Base-by-base conservation (phyloP, 2,113 vertebrate species). In the Erinaceus europaeus region DNA sequence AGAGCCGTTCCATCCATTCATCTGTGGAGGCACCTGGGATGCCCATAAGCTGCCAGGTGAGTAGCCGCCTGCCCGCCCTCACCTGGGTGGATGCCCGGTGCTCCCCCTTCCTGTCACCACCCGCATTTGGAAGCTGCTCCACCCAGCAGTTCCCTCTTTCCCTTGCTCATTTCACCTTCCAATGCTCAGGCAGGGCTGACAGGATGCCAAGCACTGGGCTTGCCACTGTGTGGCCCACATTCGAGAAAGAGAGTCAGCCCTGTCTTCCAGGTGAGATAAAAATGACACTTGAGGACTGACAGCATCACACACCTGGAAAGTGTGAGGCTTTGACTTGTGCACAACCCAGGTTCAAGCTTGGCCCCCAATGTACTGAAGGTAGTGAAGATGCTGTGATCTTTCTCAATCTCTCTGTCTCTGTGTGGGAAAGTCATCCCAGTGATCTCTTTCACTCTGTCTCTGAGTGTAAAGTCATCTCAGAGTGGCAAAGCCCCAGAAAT, bases 1-100 rank as follows among this genome's bases (percentile, higher is more conserved):
- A 89, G 88, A 95, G 93, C 90, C 90, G 94, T 83, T 75, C 92
- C 94, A 82, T 57, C 82, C 92, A 95, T 96, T 96, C 96, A 96
- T 97, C 96, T 95, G 91, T 93, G 91, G 80, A 86, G 44, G 83
- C 15, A 90, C 95, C 94, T 91, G 93, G 84, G 87, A 92, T 57
- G 78, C 89, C 86, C 65, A 90, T 77, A 81, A 86, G 94, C 93
- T 80, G 46, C 55, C 48, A 3, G 77, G 72, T 46, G 68, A 57
- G 50, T 2, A 3, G 80, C 40, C 42, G 20, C 53, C 42, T 15
- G 77, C 73, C 69, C 0, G 7, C 32, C 44, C 55, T 67, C 25
- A 20, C 34, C 71, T 8, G 34, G 75, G 46, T 5, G 2, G 62
- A 5, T 0, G 21, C 12, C 73, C 1, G 2, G 10, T 8, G 11